Evolutionary conservation across 2,113 vertebrate species (phyloP).

Genomic region (Isichthys henryi): DNA sequence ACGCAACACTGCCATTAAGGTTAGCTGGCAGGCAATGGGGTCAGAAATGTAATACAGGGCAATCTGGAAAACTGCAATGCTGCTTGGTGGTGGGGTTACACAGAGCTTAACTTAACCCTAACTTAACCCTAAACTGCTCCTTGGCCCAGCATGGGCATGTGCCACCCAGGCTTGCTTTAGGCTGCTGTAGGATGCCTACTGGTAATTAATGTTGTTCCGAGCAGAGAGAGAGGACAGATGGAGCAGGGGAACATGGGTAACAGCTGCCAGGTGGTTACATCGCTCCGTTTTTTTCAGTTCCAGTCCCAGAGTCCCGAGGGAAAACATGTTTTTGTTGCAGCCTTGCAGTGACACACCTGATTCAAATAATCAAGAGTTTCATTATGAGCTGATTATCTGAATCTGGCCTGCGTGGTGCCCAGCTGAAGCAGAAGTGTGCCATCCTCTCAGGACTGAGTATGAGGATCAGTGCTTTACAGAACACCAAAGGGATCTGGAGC

Average conservation of each 20-base stretch:
- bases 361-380: neutral
- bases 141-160: neutral
- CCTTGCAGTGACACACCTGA: neutral
- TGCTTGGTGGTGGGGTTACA: neutral
- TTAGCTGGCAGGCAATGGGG: neutral
- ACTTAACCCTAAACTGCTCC: neutral
- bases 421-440: neutral
- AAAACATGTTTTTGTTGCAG: neutral
- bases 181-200: neutral
- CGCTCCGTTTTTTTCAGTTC: neutral
- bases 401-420: neutral
- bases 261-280: neutral
- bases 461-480: neutral
- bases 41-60: neutral
- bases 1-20: neutral
- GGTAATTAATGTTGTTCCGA: neutral
- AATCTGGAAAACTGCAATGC: neutral
- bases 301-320: neutral
- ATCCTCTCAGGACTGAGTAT: neutral
- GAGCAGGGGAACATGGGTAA: neutral
- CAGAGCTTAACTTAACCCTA: neutral
- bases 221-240: too few relatives aligned
- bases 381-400: neutral
- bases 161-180: neutral
- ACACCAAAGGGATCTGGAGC: neutral